Conservation (phyloP, 2,797 vertebrate genomes). For the Holocentrus rufus region DNA sequence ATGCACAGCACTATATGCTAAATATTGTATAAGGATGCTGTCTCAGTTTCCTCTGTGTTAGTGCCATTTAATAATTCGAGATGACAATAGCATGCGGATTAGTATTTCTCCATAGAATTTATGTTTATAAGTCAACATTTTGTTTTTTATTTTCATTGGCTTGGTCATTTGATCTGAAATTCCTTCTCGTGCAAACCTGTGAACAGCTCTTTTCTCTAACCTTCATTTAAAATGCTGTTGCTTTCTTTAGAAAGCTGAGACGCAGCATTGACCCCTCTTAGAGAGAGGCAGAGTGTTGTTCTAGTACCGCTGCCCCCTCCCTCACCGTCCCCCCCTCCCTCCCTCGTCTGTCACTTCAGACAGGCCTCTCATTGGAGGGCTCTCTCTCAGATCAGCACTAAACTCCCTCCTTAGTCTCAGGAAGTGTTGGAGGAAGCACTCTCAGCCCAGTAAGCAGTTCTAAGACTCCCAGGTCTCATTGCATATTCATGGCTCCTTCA, state of each 20-base stretch:
- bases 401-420: constrained; percentile 75
- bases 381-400: constrained; percentile 73
- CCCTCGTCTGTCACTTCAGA: constrained; percentile 73
- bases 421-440: constrained; percentile 76
- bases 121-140: constrained; percentile 59
- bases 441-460: constrained; percentile 68
- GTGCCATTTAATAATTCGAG: constrained; percentile 20
- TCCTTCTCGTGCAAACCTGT: constrained; percentile 59
- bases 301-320: constrained; percentile 30
- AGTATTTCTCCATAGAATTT: constrained; percentile 42
- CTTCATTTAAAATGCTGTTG: constrained; percentile 66
- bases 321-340: neutral
- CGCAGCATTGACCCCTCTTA: constrained; percentile 71
- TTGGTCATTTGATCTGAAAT: constrained; percentile 51
- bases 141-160: constrained; percentile 46
- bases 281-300: constrained; percentile 70
- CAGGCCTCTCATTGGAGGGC: constrained; percentile 72
- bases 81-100: constrained; percentile 42
- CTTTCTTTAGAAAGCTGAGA: constrained; percentile 71
- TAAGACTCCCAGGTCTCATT: constrained; percentile 66
- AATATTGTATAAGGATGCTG: neutral
- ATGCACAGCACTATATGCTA: constrained; percentile 12
- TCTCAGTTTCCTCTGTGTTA: neutral
- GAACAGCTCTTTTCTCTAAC: constrained; percentile 68
- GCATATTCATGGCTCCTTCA: constrained; percentile 73